Conservation (phyloP, 2,113 vertebrate genomes). For the Danionella cerebrum region DNA sequence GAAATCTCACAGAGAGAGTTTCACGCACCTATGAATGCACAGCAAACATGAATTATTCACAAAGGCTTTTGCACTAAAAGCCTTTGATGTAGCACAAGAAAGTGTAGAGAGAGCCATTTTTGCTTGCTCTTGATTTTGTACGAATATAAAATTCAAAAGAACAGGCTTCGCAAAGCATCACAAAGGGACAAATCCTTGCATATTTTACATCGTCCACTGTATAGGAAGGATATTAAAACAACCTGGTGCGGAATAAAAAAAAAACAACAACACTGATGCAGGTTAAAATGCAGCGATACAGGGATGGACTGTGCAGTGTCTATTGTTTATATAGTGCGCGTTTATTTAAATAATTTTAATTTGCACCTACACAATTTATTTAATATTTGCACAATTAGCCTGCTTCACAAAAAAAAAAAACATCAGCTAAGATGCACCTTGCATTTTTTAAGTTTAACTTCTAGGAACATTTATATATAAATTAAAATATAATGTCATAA, state of each 20-base stretch:
- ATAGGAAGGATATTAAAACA: not conserved
- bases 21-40: constrained; percentile 66
- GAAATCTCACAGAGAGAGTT: constrained; percentile 57
- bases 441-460: too few species aligned
- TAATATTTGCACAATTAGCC: too few species aligned
- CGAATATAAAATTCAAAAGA: constrained; percentile 6
- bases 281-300: too few species aligned
- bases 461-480: too few species aligned
- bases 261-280: too few species aligned
- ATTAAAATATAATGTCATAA: too few species aligned
- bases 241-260: not conserved
- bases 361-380: too few species aligned
- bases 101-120: constrained; percentile 26
- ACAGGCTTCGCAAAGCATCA: not conserved
- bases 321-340: too few species aligned
- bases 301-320: too few species aligned
- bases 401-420: too few species aligned
- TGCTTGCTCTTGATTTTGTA: constrained; percentile 17
- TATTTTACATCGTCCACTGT: not conserved
- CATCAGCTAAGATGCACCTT: too few species aligned
- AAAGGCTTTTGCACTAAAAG: constrained; percentile 67
- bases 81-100: constrained; percentile 47
- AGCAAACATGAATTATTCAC: constrained; percentile 83
- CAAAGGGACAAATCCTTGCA: not conserved
- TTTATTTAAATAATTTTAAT: too few species aligned